These are phyloP conservation scores for Aromia moschata DNA, from an alignment of 2,888 invertebrate species.

Conservation along the genomic window DNA sequence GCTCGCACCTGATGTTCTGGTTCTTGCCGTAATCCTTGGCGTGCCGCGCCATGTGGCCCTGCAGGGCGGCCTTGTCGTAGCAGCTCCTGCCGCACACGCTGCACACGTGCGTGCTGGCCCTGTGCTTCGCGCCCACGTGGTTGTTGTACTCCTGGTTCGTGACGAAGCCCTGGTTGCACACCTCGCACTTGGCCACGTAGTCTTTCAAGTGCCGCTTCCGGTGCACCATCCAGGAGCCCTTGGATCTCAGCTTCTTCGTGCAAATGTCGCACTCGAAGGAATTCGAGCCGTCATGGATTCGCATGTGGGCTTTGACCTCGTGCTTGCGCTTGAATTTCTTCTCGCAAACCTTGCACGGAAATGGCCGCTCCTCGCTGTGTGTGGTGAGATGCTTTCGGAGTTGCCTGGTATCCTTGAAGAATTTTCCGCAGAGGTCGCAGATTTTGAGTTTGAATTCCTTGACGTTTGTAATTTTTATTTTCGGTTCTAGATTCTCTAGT, in stretches of 20 bases:
- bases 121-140: constrained; percentile 48
- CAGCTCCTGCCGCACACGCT: constrained; percentile 47
- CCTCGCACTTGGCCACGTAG: constrained; percentile 64
- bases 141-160: constrained; percentile 52
- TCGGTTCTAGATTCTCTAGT: neutral
- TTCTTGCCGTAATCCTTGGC: constrained; percentile 37
- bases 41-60: constrained; percentile 46
- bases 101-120: constrained; percentile 43
- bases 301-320: constrained; percentile 40
- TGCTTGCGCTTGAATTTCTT: constrained; percentile 45
- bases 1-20: constrained; percentile 55
- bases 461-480: neutral
- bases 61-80: constrained; percentile 44
- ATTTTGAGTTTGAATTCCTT: neutral
- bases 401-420: constrained; percentile 59
- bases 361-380: constrained; percentile 66
- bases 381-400: constrained; percentile 66
- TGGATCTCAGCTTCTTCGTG: constrained; percentile 64
- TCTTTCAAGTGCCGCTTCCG: constrained; percentile 66
- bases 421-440: constrained; percentile 60
- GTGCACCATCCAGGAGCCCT: constrained; percentile 62
- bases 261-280: constrained; percentile 65
- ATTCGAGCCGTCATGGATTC: constrained; percentile 31
- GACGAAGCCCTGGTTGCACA: constrained; percentile 51
- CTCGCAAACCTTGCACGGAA: constrained; percentile 41